Base-by-base conservation (phyloP, 2,888 invertebrate genomes). In the Phalangium opilio region DNA sequence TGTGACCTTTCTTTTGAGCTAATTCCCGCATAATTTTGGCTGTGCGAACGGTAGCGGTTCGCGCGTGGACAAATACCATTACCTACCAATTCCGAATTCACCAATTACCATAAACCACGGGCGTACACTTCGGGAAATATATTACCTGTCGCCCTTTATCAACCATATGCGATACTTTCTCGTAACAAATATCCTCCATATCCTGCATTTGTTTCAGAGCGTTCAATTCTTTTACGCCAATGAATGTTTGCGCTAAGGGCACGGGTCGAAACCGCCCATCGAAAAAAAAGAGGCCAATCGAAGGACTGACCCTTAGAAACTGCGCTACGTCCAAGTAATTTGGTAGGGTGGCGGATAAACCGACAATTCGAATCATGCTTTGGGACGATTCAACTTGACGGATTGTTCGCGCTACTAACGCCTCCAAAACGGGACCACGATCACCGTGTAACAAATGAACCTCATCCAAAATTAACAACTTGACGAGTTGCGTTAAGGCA, bases 41-140 rank as follows among this genome's bases (percentile, higher is more conserved):
- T 0, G 89, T 86, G 46, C 82, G 75, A 32, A 85, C 80, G 0
- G 98, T 99, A 10, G 91, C 89, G 71, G 95, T 96, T 20, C 98
- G 76, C 0, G 96, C 91, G 67, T 98, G 96, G 0, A 98, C 96
- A 67, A 98, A 98, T 1, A 98, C 89, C 89, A 98, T 91, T 0
- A 87, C 76, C 72, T 74, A 56, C 32, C 55, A 54, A 48, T 43
- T 34, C 17, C 48, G 36, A 34, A 43, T n/a, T n/a, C n/a, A 45
- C 36, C 12, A 10, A 44, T 33, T 5, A 45, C 19, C 18, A 15
- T 8, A n/a, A 14, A 21, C 17, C 20, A 44, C 14, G 7, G 14
- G 10, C 2, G 12, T 45, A n/a, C 14, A 12, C 21, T 41, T n/a
- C 15, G 18, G 1, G 2, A 47, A 43, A 47, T 14, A 34, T 14